Conservation (phyloP, 2,113 vertebrate species). For the Zingel zingel region DNA sequence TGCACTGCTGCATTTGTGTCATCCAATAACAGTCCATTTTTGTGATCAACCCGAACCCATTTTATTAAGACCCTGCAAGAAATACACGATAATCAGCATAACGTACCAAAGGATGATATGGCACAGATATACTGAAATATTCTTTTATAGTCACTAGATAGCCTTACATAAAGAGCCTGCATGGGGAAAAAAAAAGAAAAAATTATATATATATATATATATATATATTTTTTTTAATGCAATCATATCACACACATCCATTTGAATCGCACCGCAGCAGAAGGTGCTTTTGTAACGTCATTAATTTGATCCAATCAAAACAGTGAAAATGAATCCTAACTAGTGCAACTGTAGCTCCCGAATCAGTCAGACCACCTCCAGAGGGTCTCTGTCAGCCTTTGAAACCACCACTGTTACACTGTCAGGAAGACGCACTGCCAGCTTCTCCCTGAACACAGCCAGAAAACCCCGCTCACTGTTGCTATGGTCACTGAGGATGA, state of each 20-base stretch:
- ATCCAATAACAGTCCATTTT: slow-evolving; percentile 20
- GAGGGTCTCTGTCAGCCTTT: slow-evolving; percentile 90
- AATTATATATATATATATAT: too few relatives aligned
- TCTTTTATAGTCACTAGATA: background rate
- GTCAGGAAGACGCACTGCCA: slow-evolving; percentile 82
- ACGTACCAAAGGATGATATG: background rate
- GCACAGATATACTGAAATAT: background rate
- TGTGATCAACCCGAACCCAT: slow-evolving; percentile 22
- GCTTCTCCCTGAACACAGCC: slow-evolving; percentile 85
- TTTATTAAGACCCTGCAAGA: slow-evolving; percentile 41
- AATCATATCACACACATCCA: background rate
- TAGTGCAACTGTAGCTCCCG: background rate
- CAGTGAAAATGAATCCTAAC: background rate
- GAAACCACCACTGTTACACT: slow-evolving; percentile 87
- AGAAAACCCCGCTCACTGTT: slow-evolving; percentile 98
- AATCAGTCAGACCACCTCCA: slow-evolving; percentile 85
- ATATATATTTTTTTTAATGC: background rate
- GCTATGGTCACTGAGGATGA: slow-evolving; percentile 96
- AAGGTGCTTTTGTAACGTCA: background rate
- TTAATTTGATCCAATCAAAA: background rate
- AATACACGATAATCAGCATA: slow-evolving; percentile 19
- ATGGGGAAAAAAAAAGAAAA: too few relatives aligned
- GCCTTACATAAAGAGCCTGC: slow-evolving; percentile 12
- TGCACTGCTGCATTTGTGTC: slow-evolving; percentile 4
- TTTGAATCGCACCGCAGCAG: background rate